Evolutionary conservation across 1,140 invertebrate genomes (phyloP).

Genomic region (Matsumurasca onukii): DNA sequence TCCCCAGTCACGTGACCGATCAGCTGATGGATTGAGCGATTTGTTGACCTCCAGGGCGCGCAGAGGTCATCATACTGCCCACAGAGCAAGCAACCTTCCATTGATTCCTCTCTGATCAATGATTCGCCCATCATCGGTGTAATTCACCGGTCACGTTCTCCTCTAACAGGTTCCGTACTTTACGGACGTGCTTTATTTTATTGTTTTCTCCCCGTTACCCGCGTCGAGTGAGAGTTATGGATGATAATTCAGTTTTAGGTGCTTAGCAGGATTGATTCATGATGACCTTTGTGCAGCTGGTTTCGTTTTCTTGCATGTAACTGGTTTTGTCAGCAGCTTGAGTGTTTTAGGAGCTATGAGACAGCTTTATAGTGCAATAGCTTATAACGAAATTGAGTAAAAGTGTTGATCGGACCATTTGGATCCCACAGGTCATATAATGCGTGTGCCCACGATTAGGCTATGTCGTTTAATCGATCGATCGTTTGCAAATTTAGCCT

Average conservation of each 20-base stretch:
- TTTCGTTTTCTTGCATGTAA: no score
- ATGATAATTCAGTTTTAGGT: neutral
- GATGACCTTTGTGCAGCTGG: no score
- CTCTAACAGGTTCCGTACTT: neutral
- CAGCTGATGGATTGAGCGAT: conserved; percentile 22
- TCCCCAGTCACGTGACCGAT: neutral
- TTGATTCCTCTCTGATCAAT: neutral
- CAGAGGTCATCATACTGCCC: neutral
- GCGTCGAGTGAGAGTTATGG: neutral
- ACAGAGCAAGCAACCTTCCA: neutral
- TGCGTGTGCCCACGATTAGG: no score
- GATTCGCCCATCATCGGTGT: neutral
- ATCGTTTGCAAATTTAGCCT: no score
- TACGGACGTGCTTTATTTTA: neutral
- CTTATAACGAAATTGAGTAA: no score
- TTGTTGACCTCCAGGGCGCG: conserved; percentile 24
- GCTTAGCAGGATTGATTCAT: no score
- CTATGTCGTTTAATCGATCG: no score
- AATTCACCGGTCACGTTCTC: neutral
- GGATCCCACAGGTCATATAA: no score
- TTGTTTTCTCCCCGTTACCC: neutral
- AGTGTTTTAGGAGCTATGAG: no score
- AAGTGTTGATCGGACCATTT: no score
- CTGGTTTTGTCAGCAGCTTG: no score
- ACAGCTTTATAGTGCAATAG: no score